Conservation (phyloP, 1,140 invertebrate genomes). For the Octopus bimaculoides region DNA sequence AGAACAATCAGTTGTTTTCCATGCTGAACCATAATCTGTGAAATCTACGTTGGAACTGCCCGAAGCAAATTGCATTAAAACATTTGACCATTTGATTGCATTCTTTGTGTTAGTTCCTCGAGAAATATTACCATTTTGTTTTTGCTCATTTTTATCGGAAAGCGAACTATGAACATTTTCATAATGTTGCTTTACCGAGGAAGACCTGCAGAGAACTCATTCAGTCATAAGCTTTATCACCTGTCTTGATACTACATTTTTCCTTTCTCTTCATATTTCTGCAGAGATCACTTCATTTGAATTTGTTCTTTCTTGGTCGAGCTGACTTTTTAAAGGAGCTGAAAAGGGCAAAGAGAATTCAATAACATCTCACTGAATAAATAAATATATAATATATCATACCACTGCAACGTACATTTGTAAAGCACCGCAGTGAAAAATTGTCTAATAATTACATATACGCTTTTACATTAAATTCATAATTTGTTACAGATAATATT, state of each 20-base stretch:
- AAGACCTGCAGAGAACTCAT: neutral
- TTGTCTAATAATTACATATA: too few relatives aligned
- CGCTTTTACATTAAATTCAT: too few relatives aligned
- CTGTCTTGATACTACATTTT: neutral
- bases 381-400: too few relatives aligned
- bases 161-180: neutral
- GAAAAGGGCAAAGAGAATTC: neutral
- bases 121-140: neutral
- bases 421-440: too few relatives aligned
- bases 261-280: neutral
- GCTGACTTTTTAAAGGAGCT: neutral
- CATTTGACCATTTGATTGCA: neutral
- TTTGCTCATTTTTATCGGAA: slow-evolving; percentile 5
- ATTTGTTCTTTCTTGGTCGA: neutral
- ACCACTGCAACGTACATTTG: too few relatives aligned
- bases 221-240: neutral
- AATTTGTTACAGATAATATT: too few relatives aligned
- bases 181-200: neutral
- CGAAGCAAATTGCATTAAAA: slow-evolving; percentile 5
- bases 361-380: too few relatives aligned
- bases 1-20: neutral
- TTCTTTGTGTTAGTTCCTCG: slow-evolving; percentile 1
- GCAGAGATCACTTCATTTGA: neutral
- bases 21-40: neutral
- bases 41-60: neutral